Evolutionary conservation across 2,113 vertebrate species (phyloP).

Genomic region (Phaetusa simplex): DNA sequence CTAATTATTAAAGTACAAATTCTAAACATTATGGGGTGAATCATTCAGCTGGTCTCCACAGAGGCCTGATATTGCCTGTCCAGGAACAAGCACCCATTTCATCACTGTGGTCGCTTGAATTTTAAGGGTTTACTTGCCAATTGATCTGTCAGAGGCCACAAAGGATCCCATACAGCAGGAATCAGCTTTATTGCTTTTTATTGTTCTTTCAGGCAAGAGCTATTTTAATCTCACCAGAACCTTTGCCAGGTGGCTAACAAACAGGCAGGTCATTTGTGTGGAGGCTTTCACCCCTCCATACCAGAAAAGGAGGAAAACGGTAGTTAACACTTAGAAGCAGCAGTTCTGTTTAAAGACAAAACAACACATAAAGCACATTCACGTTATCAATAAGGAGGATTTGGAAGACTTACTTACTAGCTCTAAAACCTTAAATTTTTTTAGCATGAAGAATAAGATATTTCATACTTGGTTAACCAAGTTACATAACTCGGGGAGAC

Average conservation of each 20-base stretch:
- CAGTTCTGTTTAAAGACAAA: background rate
- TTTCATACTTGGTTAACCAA: background rate
- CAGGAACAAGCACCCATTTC: background rate
- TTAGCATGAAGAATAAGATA: background rate
- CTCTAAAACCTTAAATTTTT: background rate
- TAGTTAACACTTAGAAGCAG: background rate
- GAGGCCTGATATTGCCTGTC: background rate
- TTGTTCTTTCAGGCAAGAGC: conserved; percentile 24
- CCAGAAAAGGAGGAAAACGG: background rate
- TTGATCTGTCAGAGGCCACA: background rate
- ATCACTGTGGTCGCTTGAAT: background rate
- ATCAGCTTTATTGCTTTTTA: conserved; percentile 19
- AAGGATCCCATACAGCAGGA: background rate
- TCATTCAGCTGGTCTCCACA: background rate
- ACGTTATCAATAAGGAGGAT: background rate
- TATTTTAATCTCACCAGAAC: background rate
- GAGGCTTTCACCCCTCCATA: background rate
- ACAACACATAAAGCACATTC: background rate
- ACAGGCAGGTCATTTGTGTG: background rate
- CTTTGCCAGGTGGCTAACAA: background rate
- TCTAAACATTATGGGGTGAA: background rate
- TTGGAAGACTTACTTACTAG: background rate
- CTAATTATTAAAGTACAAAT: background rate
- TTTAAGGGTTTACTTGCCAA: background rate
- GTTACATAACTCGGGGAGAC: background rate